A percentile compares a stretch with the other conserved stretches of the same genome.
phyloP scores from a whole-genome alignment of 2,888 invertebrate species.

The Nycteola revayana region DNA sequence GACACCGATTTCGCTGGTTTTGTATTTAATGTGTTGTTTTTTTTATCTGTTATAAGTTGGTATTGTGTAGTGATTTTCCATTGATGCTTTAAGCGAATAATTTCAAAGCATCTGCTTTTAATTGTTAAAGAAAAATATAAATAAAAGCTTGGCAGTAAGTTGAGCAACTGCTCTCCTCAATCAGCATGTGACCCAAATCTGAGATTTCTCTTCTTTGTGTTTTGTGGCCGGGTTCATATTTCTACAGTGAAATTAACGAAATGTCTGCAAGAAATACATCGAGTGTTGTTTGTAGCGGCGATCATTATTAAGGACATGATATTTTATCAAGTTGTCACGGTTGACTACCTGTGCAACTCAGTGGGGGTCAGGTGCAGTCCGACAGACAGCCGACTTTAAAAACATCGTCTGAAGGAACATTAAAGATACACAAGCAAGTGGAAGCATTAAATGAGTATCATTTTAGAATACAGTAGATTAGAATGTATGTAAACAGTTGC shows the following conservation, averaged over 20 bases:
- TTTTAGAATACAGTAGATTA: conserved; percentile 16
- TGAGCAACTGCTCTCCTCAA: conserved; percentile 58
- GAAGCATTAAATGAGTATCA: background rate
- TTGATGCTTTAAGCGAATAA: conserved; percentile 17
- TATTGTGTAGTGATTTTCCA: conserved; percentile 32
- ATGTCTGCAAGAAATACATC: conserved; percentile 18
- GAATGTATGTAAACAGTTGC: conserved; percentile 36
- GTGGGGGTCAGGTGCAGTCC: conserved; percentile 62
- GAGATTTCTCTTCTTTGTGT: conserved; percentile 77
- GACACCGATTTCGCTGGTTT: conserved; percentile 75
- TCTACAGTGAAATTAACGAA: conserved; percentile 27
- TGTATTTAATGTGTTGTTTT: conserved; percentile 61
- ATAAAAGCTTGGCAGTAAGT: conserved; percentile 39
- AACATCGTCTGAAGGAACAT: conserved; percentile 17
- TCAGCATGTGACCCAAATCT: conserved; percentile 81
- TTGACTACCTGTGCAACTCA: conserved; percentile 62
- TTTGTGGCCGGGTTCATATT: conserved; percentile 43
- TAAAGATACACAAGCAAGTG: conserved; percentile 7
- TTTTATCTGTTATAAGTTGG: conserved; percentile 41
- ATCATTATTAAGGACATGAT: conserved; percentile 41
- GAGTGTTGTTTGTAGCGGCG: conserved; percentile 18
- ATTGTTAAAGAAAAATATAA: conserved; percentile 18
- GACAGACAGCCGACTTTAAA: conserved; percentile 27
- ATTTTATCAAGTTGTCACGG: conserved; percentile 62
- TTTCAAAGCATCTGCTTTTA: conserved; percentile 12